phyloP scores from a whole-genome alignment of 2,113 vertebrate genomes.

The Pagrus major region DNA sequence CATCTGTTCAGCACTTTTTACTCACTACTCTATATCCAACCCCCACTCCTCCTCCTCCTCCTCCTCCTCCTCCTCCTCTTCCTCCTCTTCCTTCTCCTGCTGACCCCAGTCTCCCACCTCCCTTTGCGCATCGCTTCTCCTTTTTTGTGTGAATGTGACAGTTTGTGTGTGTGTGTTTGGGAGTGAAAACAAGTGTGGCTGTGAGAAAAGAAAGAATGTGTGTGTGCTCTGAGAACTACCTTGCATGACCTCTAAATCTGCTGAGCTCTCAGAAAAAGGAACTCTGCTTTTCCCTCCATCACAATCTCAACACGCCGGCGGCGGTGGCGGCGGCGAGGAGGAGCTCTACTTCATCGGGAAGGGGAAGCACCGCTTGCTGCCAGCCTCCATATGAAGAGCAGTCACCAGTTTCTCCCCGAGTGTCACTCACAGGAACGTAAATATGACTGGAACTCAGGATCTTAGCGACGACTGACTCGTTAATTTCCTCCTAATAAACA shows the following conservation, averaged over 20 bases:
- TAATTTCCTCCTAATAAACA: constrained; percentile 47
- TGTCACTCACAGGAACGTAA: constrained; percentile 45
- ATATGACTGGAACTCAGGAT: constrained; percentile 27
- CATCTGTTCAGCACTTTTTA: constrained; percentile 58
- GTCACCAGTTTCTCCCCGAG: constrained; percentile 27
- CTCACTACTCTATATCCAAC: constrained; percentile 28
- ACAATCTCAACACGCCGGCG: constrained; percentile 19
- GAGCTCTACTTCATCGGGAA: constrained; percentile 19
- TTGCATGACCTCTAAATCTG: constrained; percentile 73
- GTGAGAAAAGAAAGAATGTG: constrained; percentile 34
- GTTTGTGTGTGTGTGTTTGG: constrained; percentile 37
- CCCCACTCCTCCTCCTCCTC: constrained; percentile 17
- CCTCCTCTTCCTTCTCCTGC: too few species aligned
- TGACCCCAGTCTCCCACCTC: constrained; percentile 52
- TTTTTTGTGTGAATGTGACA: constrained; percentile 52
- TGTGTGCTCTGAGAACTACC: constrained; percentile 52
- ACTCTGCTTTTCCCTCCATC: constrained; percentile 19
- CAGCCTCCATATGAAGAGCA: constrained; percentile 29
- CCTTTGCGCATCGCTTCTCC: constrained; percentile 9
- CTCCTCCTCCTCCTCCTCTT: constrained; percentile 11
- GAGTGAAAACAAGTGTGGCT: constrained; percentile 22
- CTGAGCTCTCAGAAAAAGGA: constrained; percentile 67
- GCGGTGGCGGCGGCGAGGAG: constrained; percentile 1
- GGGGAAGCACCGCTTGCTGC: constrained; percentile 48
- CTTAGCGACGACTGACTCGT: constrained; percentile 31